Evolutionary conservation across 1,140 invertebrate species (phyloP).

Genomic region (Anoplophora glabripennis): DNA sequence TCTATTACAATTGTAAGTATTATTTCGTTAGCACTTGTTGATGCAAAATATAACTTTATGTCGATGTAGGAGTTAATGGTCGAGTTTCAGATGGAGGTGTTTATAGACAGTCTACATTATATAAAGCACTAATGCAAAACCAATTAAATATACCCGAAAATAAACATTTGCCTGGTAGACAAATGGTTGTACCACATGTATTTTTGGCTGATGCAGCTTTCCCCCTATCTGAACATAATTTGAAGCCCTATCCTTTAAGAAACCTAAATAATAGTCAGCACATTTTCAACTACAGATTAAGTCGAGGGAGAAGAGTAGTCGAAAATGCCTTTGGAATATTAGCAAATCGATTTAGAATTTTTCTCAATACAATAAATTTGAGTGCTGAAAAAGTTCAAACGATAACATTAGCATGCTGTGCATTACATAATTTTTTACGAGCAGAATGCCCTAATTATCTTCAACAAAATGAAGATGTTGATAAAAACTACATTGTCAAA

Average conservation of each 20-base stretch:
- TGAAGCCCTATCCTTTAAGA: constrained; percentile 48
- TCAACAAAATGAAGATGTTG: neutral
- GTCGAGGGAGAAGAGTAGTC: neutral
- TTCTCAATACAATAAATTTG: too few relatives aligned
- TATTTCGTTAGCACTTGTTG: constrained; percentile 52
- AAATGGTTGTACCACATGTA: constrained; percentile 12
- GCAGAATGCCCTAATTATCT: too few relatives aligned
- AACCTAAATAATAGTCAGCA: neutral
- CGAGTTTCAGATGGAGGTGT: too few relatives aligned
- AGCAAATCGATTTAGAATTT: too few relatives aligned
- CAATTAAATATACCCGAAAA: too few relatives aligned
- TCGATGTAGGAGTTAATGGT: constrained; percentile 46
- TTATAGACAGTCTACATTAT: too few relatives aligned
- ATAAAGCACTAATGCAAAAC: too few relatives aligned
- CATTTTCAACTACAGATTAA: constrained; percentile 3
- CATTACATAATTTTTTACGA: too few relatives aligned
- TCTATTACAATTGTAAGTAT: constrained; percentile 57
- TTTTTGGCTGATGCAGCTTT: constrained; percentile 51
- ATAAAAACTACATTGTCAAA: neutral
- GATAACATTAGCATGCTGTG: too few relatives aligned
- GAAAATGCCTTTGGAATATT: neutral
- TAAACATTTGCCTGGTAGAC: neutral
- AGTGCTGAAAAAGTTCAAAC: too few relatives aligned
- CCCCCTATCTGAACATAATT: constrained; percentile 45
- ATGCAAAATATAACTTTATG: constrained; percentile 53